Evolutionary conservation across 2,888 invertebrate species (phyloP).

Genomic region (Eupithecia dodoneata): DNA sequence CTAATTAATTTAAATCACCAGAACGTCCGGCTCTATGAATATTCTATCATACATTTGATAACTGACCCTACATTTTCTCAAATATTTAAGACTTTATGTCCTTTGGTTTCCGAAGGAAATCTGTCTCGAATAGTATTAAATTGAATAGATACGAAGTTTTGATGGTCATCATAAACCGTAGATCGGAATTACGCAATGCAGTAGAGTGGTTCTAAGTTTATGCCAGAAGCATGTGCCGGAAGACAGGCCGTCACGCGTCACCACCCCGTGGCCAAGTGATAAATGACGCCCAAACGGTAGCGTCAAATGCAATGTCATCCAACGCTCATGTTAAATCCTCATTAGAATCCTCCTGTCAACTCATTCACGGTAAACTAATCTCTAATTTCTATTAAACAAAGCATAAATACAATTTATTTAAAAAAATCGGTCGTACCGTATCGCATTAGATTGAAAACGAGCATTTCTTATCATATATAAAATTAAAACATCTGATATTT

Average conservation of each 20-base stretch:
- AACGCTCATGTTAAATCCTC: constrained; percentile 39
- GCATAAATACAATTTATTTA: neutral
- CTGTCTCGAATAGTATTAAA: neutral
- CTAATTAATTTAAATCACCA: constrained; percentile 26
- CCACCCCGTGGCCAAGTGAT: constrained; percentile 42
- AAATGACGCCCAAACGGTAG: constrained; percentile 39
- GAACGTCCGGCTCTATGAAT: constrained; percentile 16
- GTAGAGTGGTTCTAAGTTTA: constrained; percentile 21
- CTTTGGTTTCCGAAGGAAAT: neutral
- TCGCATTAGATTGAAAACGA: neutral
- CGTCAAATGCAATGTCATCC: constrained; percentile 42
- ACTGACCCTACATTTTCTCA: neutral
- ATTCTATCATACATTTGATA: neutral
- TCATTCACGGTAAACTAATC: neutral
- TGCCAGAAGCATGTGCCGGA: constrained; percentile 34
- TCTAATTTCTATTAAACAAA: constrained; percentile 6
- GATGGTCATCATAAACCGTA: neutral
- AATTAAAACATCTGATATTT: neutral
- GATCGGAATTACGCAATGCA: constrained; percentile 29
- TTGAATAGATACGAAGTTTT: neutral
- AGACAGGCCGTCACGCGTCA: constrained; percentile 40
- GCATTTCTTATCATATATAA: neutral
- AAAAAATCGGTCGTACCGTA: neutral
- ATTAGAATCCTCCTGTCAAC: constrained; percentile 25
- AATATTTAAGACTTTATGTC: neutral